Base-by-base conservation (phyloP, 2,888 invertebrate species). In the Lasioglossum lativentre region DNA sequence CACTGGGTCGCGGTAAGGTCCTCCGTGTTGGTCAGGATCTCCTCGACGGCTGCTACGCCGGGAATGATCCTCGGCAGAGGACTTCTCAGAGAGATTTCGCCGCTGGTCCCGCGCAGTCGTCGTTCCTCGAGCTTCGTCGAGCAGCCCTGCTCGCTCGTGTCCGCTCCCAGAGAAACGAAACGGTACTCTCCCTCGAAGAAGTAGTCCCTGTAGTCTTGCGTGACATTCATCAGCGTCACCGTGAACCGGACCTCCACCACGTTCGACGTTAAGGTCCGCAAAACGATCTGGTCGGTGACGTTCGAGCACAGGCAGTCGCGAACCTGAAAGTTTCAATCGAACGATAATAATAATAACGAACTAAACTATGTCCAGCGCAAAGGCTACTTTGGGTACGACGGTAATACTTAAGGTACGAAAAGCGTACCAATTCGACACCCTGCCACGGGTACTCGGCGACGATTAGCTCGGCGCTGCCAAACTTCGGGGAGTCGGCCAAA, bases 141-240 rank as follows among this genome's bases (percentile, higher is more conserved):
- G 93, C 97, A 97, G n/a, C 95, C 95, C 86, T 95, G 95, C 71
- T 96, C 96, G 88, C 96, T 96, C 77, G 89, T 73, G 0, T 93
- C 90, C 0, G 85, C 77, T 6, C 80, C 75, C 10, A 87, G 74
- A 0, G 84, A 75, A 10, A 97, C 95, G 94, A 97, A 97, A 93
- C 97, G 97, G 91, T 97, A 97, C 93, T 96, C 97, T 0, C 97
- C 97, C 92, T 98, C 98, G 95, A 98, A 97, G 93, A 97, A 96
- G 95, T 97, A 98, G 93, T 97, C 97, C 81, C 97, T 96, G 93
- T 97, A 97, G 95, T 98, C 97, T 95, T 98, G 97, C 12, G 97
- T 97, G 81, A 97, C 97, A 95, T 97, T 97, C 98, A 98, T 98
- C 94, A 97, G 96, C 23, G 97, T 97, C 12, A 98, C 96, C 34